A percentile compares a stretch with the other conserved stretches of the same genome.
These are phyloP conservation scores for Drosophila stalkeri DNA, from an alignment of 2,888 invertebrate genomes.

Conservation along the genomic window DNA sequence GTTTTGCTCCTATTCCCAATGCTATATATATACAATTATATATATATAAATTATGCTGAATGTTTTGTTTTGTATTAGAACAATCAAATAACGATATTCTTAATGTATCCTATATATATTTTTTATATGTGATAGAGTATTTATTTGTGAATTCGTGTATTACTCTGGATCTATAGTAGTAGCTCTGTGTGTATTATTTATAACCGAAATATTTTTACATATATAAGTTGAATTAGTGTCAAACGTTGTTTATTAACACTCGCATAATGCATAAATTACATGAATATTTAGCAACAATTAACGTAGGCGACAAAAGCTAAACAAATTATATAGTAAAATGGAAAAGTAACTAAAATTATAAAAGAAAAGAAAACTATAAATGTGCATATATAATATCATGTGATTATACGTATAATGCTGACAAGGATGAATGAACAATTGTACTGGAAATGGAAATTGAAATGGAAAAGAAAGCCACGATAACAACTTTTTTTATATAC, in stretches of 20 bases:
- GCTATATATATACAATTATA: conserved; percentile 7
- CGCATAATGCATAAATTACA: conserved; percentile 54
- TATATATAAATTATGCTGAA: conserved; percentile 34
- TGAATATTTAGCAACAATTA: conserved; percentile 67
- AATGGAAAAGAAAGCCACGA: conserved; percentile 36
- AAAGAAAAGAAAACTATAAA: conserved; percentile 40
- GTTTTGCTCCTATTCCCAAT: conserved; percentile 20
- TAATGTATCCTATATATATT: conserved; percentile 12
- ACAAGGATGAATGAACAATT: conserved; percentile 31
- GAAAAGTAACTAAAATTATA: conserved; percentile 29
- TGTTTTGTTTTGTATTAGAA: conserved; percentile 54
- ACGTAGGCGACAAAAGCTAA: conserved; percentile 58
- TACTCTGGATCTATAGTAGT: conserved; percentile 57
- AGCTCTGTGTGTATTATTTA: conserved; percentile 69
- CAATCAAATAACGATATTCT: conserved; percentile 57
- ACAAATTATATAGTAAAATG: conserved; percentile 43
- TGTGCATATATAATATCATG: conserved; percentile 72
- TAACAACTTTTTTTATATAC: conserved; percentile 69
- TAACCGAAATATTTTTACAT: conserved; percentile 60
- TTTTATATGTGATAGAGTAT: conserved; percentile 40
- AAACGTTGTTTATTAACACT: conserved; percentile 64
- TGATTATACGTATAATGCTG: conserved; percentile 63
- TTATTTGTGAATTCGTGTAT: conserved; percentile 50
- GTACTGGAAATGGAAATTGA: conserved; percentile 23
- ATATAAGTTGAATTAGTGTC: conserved; percentile 65